A percentile compares a stretch with the other conserved stretches of the same genome.
Conservation (phyloP, 2,113 vertebrate genomes). For the Hippocampus zosterae region DNA sequence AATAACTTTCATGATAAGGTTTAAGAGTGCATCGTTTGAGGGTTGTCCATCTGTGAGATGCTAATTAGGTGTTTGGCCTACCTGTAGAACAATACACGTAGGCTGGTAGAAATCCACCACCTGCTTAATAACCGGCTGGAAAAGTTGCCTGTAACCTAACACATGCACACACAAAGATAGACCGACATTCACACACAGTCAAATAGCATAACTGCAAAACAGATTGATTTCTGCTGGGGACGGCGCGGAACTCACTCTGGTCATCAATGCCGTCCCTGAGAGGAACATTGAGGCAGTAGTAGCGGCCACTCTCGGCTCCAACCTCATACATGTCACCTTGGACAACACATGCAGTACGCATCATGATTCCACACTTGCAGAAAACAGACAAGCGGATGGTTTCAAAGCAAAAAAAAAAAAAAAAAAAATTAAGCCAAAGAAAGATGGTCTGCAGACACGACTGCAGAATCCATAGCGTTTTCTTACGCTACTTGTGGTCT, state of each 20-base stretch:
- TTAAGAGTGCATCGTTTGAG: too few species aligned
- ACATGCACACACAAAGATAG: background rate
- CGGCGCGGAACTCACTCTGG: constrained; percentile 79
- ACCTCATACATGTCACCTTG: constrained; percentile 98
- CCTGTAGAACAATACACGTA: constrained; percentile 96
- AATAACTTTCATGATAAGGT: too few species aligned
- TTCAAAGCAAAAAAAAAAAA: background rate
- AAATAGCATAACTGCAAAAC: background rate
- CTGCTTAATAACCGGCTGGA: constrained; percentile 97
- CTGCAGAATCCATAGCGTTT: too few species aligned
- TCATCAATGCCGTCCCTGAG: constrained; percentile 96
- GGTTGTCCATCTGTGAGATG: background rate
- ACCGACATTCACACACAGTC: background rate
- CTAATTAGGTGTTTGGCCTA: constrained; percentile 45
- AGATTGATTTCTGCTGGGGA: background rate
- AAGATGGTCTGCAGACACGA: too few species aligned
- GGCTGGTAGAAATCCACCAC: constrained; percentile 98
- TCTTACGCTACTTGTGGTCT: too few species aligned
- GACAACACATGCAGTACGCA: constrained; percentile 5
- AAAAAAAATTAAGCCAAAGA: too few species aligned
- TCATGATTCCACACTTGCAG: background rate
- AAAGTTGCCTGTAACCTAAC: constrained; percentile 94
- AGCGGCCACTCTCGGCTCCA: constrained; percentile 94
- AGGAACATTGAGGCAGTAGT: constrained; percentile 97
- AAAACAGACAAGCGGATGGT: background rate